phyloP scores from a whole-genome alignment of 2,888 invertebrate species.

The Leistus spinibarbis region DNA sequence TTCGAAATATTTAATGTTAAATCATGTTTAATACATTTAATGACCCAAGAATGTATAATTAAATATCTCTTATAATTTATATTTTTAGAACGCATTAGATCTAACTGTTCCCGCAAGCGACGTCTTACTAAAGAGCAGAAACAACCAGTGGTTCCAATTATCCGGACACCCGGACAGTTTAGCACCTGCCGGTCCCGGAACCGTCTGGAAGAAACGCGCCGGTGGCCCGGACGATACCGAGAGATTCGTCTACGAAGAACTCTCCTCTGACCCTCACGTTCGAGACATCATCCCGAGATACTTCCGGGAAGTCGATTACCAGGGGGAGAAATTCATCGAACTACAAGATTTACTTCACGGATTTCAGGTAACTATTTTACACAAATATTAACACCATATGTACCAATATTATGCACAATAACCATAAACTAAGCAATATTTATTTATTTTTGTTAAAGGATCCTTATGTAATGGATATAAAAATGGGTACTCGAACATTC shows the following conservation, averaged over 20 bases:
- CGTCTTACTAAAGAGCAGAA: conserved; percentile 75
- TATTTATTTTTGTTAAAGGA: conserved; percentile 59
- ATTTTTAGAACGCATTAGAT: conserved; percentile 86
- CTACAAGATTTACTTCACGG: conserved; percentile 91
- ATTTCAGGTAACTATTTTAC: conserved; percentile 62
- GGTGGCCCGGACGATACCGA: conserved; percentile 74
- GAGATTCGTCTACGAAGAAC: conserved; percentile 77
- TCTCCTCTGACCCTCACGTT: conserved; percentile 76
- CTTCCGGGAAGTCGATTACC: conserved; percentile 80
- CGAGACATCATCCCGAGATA: conserved; percentile 80
- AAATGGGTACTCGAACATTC: conserved; percentile 96
- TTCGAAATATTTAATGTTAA: too few species aligned
- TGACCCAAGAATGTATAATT: too few species aligned
- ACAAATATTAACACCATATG: not conserved
- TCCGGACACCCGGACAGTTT: conserved; percentile 93
- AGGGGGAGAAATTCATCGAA: conserved; percentile 87
- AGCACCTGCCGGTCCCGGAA: conserved; percentile 90
- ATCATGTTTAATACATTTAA: too few species aligned
- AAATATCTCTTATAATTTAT: too few species aligned
- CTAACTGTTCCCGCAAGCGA: conserved; percentile 90
- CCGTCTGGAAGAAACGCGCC: conserved; percentile 89
- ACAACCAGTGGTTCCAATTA: conserved; percentile 84
- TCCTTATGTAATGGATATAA: conserved; percentile 96
- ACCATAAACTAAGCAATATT: not conserved
- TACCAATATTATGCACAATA: not conserved